phyloP scores from a whole-genome alignment of 1,140 invertebrate genomes.

The Aphis craccivora region DNA sequence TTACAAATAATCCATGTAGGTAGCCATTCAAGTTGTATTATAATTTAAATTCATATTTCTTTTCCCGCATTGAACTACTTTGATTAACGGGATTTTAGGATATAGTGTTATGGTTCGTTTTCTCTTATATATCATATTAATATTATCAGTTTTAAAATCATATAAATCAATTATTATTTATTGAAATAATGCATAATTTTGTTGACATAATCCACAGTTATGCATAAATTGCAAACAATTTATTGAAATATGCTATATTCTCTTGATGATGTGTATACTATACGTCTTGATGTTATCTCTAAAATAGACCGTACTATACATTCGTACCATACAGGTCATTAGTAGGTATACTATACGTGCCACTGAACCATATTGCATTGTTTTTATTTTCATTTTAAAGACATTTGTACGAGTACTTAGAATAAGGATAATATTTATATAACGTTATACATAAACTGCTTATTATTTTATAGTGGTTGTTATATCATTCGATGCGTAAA shows the following conservation, averaged over 20 bases:
- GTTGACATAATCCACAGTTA: not conserved
- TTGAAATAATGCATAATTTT: not conserved
- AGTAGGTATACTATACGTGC: not conserved
- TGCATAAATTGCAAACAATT: not conserved
- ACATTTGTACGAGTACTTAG: not conserved
- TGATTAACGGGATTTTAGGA: not conserved
- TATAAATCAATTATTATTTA: not conserved
- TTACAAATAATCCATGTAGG: not conserved
- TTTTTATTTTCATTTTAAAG: constrained; percentile 22
- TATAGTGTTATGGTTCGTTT: not conserved
- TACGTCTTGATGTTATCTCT: not conserved
- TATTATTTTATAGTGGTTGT: not conserved
- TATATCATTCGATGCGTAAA: not conserved
- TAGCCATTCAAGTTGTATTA: not conserved
- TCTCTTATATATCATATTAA: not conserved
- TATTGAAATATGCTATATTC: not conserved
- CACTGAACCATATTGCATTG: not conserved
- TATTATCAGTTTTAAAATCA: not conserved
- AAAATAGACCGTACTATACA: not conserved
- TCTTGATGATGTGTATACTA: not conserved
- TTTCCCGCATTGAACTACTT: not conserved
- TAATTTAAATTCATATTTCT: not conserved
- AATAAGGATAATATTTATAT: not conserved
- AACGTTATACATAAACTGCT: not conserved
- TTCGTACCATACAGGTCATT: not conserved